phyloP scores from a whole-genome alignment of 2,888 invertebrate species.

The Psylliodes chrysocephalus region DNA sequence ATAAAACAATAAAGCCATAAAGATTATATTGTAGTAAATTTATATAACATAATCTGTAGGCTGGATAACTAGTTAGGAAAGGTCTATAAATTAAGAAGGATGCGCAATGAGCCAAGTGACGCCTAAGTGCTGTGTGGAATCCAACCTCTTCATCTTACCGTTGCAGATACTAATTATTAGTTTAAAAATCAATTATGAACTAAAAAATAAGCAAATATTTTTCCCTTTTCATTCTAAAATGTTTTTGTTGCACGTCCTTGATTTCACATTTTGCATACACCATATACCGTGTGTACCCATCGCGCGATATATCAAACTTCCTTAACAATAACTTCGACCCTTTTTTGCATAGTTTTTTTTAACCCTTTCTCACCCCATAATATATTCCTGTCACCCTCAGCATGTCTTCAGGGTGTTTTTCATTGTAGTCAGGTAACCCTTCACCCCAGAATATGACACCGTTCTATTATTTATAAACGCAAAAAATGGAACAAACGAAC shows the following conservation, averaged over 20 bases:
- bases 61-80: too few relatives aligned
- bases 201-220: too few relatives aligned
- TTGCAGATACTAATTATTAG: too few relatives aligned
- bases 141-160: too few relatives aligned
- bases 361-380: conserved; percentile 64
- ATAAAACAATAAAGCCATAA: too few relatives aligned
- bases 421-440: conserved; percentile 63
- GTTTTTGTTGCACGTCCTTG: background rate
- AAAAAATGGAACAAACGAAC: conserved; percentile 65
- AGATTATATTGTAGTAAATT: too few relatives aligned
- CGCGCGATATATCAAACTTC: conserved; percentile 59
- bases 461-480: conserved; percentile 61
- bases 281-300: conserved; percentile 36
- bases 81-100: too few relatives aligned
- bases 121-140: too few relatives aligned
- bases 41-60: too few relatives aligned
- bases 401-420: conserved; percentile 65
- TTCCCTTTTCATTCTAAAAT: background rate
- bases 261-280: conserved; percentile 49
- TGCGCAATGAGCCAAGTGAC: too few relatives aligned
- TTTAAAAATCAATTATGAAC: too few relatives aligned
- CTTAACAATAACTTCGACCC: conserved; percentile 55
- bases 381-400: conserved; percentile 62
- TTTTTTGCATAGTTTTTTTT: conserved; percentile 65
- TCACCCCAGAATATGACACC: conserved; percentile 65